Evolutionary conservation across 2,888 invertebrate genomes (phyloP).

Genomic region (Homarus gammarus): DNA sequence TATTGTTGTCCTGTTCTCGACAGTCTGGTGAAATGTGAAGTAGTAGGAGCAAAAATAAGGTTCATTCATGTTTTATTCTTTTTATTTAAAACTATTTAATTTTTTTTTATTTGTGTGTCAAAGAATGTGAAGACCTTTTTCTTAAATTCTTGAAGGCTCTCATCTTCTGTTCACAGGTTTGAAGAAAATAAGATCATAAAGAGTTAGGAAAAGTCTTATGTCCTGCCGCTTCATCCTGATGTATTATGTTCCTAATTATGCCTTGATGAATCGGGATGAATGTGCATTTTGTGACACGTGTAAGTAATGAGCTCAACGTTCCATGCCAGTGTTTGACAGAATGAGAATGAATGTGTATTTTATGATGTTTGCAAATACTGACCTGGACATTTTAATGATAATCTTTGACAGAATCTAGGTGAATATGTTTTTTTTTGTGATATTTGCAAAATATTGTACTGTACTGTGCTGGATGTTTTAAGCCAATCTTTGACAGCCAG

Average conservation of each 20-base stretch:
- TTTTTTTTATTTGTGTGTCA: neutral
- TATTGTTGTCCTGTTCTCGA: conserved; percentile 43
- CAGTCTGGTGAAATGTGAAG: conserved; percentile 36
- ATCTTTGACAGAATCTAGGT: too few species aligned
- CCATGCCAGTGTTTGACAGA: conserved; percentile 31
- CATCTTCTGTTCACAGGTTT: neutral
- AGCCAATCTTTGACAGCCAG: conserved; percentile 27
- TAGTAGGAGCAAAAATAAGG: conserved; percentile 1
- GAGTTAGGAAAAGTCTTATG: conserved; percentile 23
- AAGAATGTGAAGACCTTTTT: neutral
- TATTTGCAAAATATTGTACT: too few species aligned
- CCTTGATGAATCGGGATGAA: conserved; percentile 47
- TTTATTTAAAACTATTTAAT: conserved; percentile 1
- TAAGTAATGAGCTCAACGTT: conserved; percentile 29
- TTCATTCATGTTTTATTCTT: neutral
- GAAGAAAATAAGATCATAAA: conserved; percentile 11
- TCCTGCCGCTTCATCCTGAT: conserved; percentile 42
- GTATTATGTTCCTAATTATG: conserved; percentile 62
- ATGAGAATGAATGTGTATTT: too few species aligned
- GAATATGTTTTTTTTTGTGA: too few species aligned
- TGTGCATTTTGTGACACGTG: conserved; percentile 26
- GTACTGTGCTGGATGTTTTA: conserved; percentile 31
- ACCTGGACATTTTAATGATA: too few species aligned
- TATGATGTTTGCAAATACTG: too few species aligned
- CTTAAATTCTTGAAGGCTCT: neutral